phyloP scores from a whole-genome alignment of 2,113 vertebrate species.

The Hippoglossus stenolepis region DNA sequence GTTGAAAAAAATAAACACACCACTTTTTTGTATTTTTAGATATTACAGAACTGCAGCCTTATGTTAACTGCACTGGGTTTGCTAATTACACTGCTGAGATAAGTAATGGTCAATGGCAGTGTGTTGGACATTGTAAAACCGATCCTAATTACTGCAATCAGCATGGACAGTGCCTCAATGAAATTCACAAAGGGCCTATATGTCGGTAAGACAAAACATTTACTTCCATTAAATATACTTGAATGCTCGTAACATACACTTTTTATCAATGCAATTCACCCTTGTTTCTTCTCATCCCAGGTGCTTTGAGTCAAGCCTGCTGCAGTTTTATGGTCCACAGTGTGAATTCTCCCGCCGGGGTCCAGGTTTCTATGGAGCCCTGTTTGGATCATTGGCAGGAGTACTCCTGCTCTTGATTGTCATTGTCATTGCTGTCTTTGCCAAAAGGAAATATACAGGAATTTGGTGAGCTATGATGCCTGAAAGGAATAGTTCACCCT shows the following conservation, averaged over 20 bases:
- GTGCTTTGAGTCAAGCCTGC: conserved; percentile 60
- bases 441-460: conserved; percentile 29
- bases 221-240: neutral
- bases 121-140: conserved; percentile 69
- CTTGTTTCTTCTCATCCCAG: conserved; percentile 43
- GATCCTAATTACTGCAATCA: conserved; percentile 64
- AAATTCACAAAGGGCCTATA: conserved; percentile 41
- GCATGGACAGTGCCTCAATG: conserved; percentile 72
- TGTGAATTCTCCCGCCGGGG: conserved; percentile 70
- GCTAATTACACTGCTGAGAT: conserved; percentile 64
- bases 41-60: conserved; percentile 63
- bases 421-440: conserved; percentile 42
- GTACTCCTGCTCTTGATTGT: conserved; percentile 64
- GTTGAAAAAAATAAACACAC: neutral
- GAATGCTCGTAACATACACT: neutral
- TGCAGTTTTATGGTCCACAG: conserved; percentile 69
- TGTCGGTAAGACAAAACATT: conserved; percentile 72
- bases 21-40: conserved; percentile 45
- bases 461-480: conserved; percentile 56
- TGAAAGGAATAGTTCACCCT: neutral
- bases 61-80: conserved; percentile 62
- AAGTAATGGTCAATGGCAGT: conserved; percentile 65
- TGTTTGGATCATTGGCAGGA: conserved; percentile 77
- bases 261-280: neutral
- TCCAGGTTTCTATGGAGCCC: conserved; percentile 77